Evolutionary conservation across 2,888 invertebrate genomes (phyloP), one percentile per base, ranked within the genome.

Genomic region (Teinopalpus imperialis): DNA sequence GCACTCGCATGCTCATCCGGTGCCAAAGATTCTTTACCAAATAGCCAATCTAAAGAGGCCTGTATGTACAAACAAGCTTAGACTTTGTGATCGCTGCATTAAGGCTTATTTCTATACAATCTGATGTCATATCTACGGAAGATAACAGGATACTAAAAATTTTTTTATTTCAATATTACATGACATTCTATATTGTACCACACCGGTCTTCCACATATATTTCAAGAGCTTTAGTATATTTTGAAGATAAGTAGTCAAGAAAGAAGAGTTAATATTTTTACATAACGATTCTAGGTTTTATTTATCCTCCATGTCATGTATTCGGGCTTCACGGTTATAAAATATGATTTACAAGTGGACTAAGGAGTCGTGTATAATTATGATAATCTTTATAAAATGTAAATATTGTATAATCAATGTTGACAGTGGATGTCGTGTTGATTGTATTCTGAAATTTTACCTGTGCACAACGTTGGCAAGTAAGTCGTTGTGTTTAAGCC

Each of bases 391-490:
- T 37, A 3, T 13, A 13, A 29, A 21, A 10, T 34, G 12, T 21
- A 34, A 34, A 9, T 12, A 34, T 8, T 8, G 3, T 34, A 12
- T 34, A 7, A 10, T 21, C 12, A 4, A 21, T 21, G 1, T 29
- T 21, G 8, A 27, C 18, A n/a, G 26, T 9, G 9, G 6, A 16
- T 10, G 27, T 4, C 1, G 26, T 37, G 12, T 31, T 6, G 10
- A 26, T 16, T 1, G 6, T 24, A 13, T 6, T 7, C 8, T 26
- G 10, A 43, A 30, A 34, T 40, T 53, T 57, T 92, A 97, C 97
- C 98, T 96, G 92, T 98, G 98, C 47, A 97, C 96, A 66, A 95
- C 93, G 81, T 98, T 97, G 47, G 97, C 96, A 31, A 98, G 91
- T 29, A 97, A 92, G 81, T 98, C 98, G 85, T 97, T 97, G 86